phyloP scores from a whole-genome alignment of 2,113 vertebrate genomes.

The Dipodomys stephensi region DNA sequence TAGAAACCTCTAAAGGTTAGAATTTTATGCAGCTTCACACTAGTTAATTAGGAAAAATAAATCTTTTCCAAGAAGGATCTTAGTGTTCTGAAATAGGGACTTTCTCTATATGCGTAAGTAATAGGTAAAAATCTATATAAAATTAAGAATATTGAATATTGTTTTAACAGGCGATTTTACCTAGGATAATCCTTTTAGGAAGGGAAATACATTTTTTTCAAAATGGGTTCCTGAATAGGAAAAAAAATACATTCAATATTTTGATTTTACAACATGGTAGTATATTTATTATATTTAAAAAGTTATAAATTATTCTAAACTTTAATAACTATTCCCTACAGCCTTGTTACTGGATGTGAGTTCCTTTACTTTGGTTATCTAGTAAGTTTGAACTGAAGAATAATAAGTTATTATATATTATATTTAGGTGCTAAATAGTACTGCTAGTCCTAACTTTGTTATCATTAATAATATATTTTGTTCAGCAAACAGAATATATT shows the following conservation, averaged over 20 bases:
- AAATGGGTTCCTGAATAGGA: neutral
- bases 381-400: neutral
- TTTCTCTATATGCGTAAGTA: slow-evolving; percentile 30
- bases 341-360: neutral
- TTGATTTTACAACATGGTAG: neutral
- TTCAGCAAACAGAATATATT: neutral
- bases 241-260: slow-evolving; percentile 16
- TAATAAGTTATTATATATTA: neutral
- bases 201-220: neutral
- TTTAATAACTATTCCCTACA: neutral
- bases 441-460: neutral
- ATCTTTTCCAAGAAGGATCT: neutral
- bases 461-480: neutral
- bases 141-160: slow-evolving; percentile 30
- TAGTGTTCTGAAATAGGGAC: neutral
- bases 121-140: slow-evolving; percentile 1
- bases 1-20: slow-evolving; percentile 51
- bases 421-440: neutral
- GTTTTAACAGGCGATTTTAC: neutral
- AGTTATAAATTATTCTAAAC: neutral
- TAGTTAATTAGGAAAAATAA: slow-evolving; percentile 70
- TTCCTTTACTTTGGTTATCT: neutral
- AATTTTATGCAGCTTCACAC: slow-evolving; percentile 50
- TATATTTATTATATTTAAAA: neutral
- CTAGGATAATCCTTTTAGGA: neutral